Percentiles rank a stretch among this genome's conserved stretches.
phyloP scores from a whole-genome alignment of 1,140 invertebrate genomes.

The Phocides pigmalion region DNA sequence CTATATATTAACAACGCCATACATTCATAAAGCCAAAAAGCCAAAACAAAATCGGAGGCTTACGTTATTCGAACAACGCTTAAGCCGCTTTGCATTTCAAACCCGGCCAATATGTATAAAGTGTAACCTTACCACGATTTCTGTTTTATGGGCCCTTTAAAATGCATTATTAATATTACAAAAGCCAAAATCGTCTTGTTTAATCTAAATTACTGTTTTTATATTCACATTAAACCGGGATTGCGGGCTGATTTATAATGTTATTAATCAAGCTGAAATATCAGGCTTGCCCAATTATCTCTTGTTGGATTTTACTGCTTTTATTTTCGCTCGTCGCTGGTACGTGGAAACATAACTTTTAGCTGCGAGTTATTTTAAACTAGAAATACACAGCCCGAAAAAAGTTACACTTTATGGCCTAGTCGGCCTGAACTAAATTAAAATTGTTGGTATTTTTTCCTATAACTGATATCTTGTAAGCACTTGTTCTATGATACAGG shows the following conservation, averaged over 20 bases:
- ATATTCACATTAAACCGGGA: conserved; percentile 52
- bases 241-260: conserved; percentile 53
- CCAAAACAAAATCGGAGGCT: conserved; percentile 1
- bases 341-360: conserved; percentile 29
- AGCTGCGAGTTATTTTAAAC: neutral
- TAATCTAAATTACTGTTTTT: conserved; percentile 56
- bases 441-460: neutral
- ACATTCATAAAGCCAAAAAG: neutral
- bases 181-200: conserved; percentile 50
- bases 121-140: conserved; percentile 36
- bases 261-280: conserved; percentile 59
- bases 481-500: no score
- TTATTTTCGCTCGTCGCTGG: conserved; percentile 33
- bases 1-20: neutral
- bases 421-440: neutral
- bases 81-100: conserved; percentile 23
- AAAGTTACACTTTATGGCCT: no score
- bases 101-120: conserved; percentile 26
- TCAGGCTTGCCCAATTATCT: conserved; percentile 55
- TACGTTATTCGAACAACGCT: conserved; percentile 18
- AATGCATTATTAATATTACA: conserved; percentile 49
- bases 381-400: neutral
- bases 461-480: no score
- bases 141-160: conserved; percentile 43
- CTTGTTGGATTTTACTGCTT: conserved; percentile 49